phyloP scores from a whole-genome alignment of 2,888 invertebrate genomes.

The Cotesia congregata region DNA sequence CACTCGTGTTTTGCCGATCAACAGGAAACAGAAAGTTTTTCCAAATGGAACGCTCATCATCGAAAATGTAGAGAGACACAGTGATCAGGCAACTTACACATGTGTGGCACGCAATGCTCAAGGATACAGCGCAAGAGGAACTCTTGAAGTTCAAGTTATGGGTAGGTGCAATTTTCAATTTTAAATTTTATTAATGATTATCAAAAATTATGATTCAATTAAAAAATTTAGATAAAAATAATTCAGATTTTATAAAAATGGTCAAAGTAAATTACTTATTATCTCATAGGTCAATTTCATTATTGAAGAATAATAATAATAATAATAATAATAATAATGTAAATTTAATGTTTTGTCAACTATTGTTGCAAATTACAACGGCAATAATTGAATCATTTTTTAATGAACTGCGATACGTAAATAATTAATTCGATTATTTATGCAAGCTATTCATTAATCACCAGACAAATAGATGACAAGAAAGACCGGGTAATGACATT shows the following conservation, averaged over 20 bases:
- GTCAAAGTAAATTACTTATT: not conserved
- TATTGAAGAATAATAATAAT: no score
- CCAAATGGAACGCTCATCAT: conserved; percentile 94
- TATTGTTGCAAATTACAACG: not conserved
- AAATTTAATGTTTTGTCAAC: not conserved
- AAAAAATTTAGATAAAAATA: not conserved
- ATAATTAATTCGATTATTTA: not conserved
- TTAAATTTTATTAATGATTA: conserved; percentile 26
- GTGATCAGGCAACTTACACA: conserved; percentile 94
- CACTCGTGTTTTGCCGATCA: conserved; percentile 89
- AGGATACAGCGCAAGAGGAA: conserved; percentile 89
- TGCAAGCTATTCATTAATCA: not conserved
- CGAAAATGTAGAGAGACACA: conserved; percentile 91
- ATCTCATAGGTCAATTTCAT: no score
- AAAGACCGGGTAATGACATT: not conserved
- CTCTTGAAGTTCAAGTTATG: conserved; percentile 95
- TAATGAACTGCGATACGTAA: not conserved
- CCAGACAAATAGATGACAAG: conserved; percentile 20
- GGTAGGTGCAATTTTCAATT: conserved; percentile 77
- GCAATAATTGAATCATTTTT: not conserved
- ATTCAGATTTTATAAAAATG: not conserved
- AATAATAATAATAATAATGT: not conserved
- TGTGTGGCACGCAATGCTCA: conserved; percentile 94
- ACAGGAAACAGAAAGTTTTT: conserved; percentile 94
- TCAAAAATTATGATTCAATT: conserved; percentile 39